Evolutionary conservation across 2,113 vertebrate species (phyloP), one percentile per base, ranked within the genome.

Genomic region (Protomyctophum bolini): DNA sequence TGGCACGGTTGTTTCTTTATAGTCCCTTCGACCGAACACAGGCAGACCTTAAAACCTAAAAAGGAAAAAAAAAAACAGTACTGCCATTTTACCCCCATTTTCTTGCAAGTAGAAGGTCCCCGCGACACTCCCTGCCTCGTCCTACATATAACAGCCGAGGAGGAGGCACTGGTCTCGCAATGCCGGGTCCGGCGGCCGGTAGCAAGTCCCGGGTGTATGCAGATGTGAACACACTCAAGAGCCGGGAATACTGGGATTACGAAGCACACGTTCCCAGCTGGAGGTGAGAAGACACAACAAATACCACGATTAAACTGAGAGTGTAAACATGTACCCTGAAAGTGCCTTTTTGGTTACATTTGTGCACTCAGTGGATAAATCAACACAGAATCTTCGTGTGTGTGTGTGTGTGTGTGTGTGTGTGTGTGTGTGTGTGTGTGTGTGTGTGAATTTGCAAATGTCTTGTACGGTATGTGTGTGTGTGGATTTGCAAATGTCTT

Each of bases 241-340:
- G 96, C 94, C 94, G 97, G 90, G 97, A 98, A 77, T 98, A 98
- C 92, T 98, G 97, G 97, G 97, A 98, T 91, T 98, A 98, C 79
- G 97, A 98, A 90, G 86, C 96, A 85, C 96, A 98, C 91, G 93
- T 97, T 73, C 96, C 97, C 79, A 96, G 93, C 92, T 98, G 97
- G 97, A 97, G 97, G 97, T 98, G 94, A 95, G 93, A 72, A 55
- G 2, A 58, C 57, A 28, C 57, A 10, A 28, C 21, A 56, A 15
- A 56, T 8, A 56, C 33, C 5, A 41, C 33, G 33, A 6, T 41
- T 41, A 3, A 41, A 1, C 3, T 41, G 33, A 41, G 33, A 41
- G 33, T 41, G 33, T 41, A 41, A 3, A 41, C 1, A 41, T 3
- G 33, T 41, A 41, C 33, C 33, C 33, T 21, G 33, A 41, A 41